phyloP scores from a whole-genome alignment of 2,113 vertebrate species.

The Narcine bancroftii region DNA sequence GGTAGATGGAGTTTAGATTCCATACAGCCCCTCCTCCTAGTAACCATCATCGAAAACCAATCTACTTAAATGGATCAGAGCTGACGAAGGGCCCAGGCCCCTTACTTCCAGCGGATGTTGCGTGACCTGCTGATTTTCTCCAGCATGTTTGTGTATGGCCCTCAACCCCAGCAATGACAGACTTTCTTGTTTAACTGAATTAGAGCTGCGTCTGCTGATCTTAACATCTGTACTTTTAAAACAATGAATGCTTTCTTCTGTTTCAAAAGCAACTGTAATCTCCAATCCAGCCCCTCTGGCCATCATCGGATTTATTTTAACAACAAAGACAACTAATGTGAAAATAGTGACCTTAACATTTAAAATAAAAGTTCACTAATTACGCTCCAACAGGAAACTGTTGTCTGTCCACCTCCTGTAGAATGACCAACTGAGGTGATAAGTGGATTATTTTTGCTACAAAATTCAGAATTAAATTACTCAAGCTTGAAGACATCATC shows the following conservation, averaged over 20 bases:
- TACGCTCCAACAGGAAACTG: not conserved
- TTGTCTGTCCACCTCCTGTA: not conserved
- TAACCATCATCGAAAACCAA: not conserved
- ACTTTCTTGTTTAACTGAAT: conserved; percentile 3
- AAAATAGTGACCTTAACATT: conserved; percentile 29
- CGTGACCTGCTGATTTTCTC: no score
- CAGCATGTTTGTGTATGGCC: no score
- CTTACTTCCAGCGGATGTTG: no score
- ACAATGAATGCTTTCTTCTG: not conserved
- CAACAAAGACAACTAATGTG: conserved; percentile 24
- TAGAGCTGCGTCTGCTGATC: not conserved
- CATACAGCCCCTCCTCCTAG: not conserved
- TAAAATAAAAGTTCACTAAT: not conserved
- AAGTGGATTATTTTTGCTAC: not conserved
- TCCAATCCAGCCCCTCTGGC: conserved; percentile 24
- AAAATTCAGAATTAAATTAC: not conserved
- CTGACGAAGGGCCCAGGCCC: no score
- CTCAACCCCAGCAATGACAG: no score
- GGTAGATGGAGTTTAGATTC: not conserved
- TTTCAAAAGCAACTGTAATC: conserved; percentile 7
- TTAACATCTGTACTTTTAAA: not conserved
- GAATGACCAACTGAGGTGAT: not conserved
- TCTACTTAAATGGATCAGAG: not conserved
- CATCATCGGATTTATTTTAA: not conserved
- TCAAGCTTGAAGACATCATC: not conserved